Conservation (phyloP, 2,888 invertebrate genomes). For the Parapristionchus giblindavisi region DNA sequence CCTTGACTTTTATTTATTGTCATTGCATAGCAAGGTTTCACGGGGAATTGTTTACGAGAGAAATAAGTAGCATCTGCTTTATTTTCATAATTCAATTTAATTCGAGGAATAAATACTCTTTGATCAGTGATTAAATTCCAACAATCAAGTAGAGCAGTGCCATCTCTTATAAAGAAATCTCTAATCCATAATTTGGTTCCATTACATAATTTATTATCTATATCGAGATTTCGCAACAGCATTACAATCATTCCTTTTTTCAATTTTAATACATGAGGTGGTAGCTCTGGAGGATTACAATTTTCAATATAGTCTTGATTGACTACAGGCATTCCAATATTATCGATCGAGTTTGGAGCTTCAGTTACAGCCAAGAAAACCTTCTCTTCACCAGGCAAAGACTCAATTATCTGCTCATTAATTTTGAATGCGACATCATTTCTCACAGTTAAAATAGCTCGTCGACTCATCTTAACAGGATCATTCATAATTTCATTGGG, state of each 20-base stretch:
- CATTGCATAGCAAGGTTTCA: neutral
- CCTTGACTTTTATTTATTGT: constrained; percentile 14
- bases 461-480: neutral
- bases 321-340: neutral
- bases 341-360: neutral
- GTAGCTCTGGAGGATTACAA: constrained; percentile 32
- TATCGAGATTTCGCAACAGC: constrained; percentile 46
- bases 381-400: neutral
- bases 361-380: neutral
- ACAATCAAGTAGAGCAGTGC: neutral
- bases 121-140: neutral
- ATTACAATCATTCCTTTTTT: constrained; percentile 44
- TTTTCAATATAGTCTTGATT: constrained; percentile 39
- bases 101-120: neutral
- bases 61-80: neutral
- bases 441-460: constrained; percentile 12
- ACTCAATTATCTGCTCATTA: neutral
- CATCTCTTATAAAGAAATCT: constrained; percentile 37
- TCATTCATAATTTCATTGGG: neutral
- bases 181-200: constrained; percentile 42
- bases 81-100: neutral
- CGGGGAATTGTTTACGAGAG: constrained; percentile 5
- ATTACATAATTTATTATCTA: constrained; percentile 50
- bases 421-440: neutral
- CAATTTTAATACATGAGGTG: constrained; percentile 42